Evolutionary conservation across 2,113 vertebrate species (phyloP).

Genomic region (Apteryx owenii): DNA sequence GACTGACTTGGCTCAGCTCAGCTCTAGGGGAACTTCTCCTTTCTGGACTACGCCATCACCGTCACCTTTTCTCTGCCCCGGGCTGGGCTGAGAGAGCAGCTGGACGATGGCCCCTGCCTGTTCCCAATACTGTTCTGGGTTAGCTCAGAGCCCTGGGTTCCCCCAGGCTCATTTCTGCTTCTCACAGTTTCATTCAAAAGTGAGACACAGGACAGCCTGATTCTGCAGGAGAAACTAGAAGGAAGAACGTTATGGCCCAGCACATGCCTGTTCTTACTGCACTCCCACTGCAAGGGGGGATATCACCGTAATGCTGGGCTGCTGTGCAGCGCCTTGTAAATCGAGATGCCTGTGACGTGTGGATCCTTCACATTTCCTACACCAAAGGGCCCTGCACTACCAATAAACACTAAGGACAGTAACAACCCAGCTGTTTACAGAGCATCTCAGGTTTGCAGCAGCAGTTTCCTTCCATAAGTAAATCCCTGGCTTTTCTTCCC

Average conservation of each 20-base stretch:
- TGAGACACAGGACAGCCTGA: background rate
- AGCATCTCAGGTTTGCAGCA: background rate
- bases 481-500: background rate
- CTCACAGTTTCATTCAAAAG: background rate
- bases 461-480: background rate
- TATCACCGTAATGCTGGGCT: background rate
- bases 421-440: background rate
- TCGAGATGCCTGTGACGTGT: background rate
- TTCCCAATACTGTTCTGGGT: too few species aligned
- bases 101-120: background rate
- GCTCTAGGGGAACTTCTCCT: too few species aligned
- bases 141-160: too few species aligned
- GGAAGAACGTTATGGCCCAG: background rate
- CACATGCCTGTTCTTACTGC: background rate
- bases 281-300: background rate
- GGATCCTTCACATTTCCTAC: background rate
- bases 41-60: background rate
- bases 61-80: background rate
- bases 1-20: too few species aligned
- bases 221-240: rapidly evolving
- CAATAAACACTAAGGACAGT: background rate
- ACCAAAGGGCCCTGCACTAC: background rate
- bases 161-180: too few species aligned
- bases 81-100: background rate
- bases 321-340: background rate